Evolutionary conservation across 2,113 vertebrate species (phyloP).

Genomic region (Microcebus lehilahytsara): DNA sequence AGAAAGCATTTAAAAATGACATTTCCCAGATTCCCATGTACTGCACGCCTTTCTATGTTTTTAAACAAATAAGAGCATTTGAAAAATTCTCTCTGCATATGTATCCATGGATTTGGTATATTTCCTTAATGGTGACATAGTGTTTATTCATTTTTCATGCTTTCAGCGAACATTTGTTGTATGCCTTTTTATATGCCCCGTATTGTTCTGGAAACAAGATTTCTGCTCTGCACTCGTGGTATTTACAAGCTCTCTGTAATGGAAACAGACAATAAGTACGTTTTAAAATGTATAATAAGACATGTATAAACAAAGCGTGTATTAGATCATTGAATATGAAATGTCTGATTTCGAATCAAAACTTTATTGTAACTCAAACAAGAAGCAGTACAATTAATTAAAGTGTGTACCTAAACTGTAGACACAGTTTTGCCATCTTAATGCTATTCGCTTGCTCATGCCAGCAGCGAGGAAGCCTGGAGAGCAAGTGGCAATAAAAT

Average conservation of each 20-base stretch:
- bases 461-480: too few species aligned
- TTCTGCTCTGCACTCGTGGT: neutral
- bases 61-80: neutral
- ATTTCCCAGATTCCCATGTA: neutral
- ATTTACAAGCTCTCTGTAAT: neutral
- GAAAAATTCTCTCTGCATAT: neutral
- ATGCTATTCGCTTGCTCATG: too few species aligned
- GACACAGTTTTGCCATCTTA: too few species aligned
- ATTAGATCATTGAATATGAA: too few species aligned
- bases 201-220: neutral
- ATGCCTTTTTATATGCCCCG: neutral
- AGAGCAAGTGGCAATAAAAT: too few species aligned
- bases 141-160: neutral
- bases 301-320: neutral
- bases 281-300: neutral
- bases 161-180: neutral
- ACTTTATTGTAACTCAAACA: too few species aligned
- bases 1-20: neutral
- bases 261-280: neutral
- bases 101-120: neutral
- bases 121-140: neutral
- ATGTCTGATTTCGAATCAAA: too few species aligned
- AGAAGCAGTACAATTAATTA: too few species aligned
- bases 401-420: too few species aligned
- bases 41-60: neutral